These are phyloP conservation scores for Seira musarum DNA, from an alignment of 2,888 invertebrate species.

Conservation along the genomic window DNA sequence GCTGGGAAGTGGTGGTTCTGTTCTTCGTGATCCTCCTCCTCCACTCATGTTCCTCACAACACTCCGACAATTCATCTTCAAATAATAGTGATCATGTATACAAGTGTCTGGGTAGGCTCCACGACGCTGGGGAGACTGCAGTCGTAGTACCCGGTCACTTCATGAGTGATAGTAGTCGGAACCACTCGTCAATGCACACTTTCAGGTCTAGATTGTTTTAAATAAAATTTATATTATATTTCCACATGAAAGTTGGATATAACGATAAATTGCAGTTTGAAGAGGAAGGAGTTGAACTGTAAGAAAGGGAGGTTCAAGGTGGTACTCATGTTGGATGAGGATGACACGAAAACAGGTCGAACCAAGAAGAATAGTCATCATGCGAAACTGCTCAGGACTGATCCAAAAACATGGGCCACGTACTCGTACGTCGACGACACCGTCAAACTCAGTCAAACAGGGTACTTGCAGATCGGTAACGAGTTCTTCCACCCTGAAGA, in stretches of 20 bases:
- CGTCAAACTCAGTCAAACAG: slow-evolving; percentile 10
- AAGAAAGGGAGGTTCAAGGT: slow-evolving; percentile 41
- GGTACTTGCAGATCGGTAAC: slow-evolving; percentile 12
- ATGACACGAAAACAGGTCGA: neutral
- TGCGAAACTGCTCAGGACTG: slow-evolving; percentile 35
- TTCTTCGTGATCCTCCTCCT: no score
- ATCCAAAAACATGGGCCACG: slow-evolving; percentile 17
- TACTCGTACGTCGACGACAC: neutral
- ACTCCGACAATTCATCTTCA: neutral
- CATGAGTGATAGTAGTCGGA: neutral
- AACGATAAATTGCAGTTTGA: slow-evolving; percentile 16
- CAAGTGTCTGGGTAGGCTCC: slow-evolving; percentile 36
- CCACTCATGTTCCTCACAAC: no score
- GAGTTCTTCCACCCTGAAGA: slow-evolving; percentile 33
- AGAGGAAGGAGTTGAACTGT: slow-evolving; percentile 37
- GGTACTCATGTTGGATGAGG: neutral
- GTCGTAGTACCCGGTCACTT: slow-evolving; percentile 22
- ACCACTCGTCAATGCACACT: neutral
- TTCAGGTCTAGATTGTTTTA: slow-evolving; percentile 5
- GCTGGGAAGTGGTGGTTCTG: no score
- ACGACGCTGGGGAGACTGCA: slow-evolving; percentile 23
- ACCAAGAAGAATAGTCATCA: no score
- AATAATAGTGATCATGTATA: neutral
- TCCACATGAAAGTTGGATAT: no score
- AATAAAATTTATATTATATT: neutral